Evolutionary conservation across 2,888 invertebrate genomes (phyloP).

Genomic region (Sminthurinus aureus): DNA sequence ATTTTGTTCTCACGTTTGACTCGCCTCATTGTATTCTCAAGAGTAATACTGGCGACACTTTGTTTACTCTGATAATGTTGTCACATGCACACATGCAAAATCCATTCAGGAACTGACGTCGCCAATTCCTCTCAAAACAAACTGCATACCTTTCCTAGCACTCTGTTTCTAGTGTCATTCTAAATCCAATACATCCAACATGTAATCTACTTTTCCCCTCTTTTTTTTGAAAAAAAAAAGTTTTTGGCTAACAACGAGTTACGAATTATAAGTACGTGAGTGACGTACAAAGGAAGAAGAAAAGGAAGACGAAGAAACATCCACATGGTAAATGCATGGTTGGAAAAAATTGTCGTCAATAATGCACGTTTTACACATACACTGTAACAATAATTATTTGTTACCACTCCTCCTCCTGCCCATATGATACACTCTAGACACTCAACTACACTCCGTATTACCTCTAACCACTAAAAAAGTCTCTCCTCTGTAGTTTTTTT

Average conservation of each 20-base stretch:
- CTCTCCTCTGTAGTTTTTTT: neutral
- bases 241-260: neutral
- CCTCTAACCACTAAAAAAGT: neutral
- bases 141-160: neutral
- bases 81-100: conserved; percentile 1
- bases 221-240: too few species aligned
- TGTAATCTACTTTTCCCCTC: too few species aligned
- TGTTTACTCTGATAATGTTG: neutral
- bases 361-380: neutral
- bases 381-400: neutral
- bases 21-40: too few species aligned
- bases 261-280: neutral
- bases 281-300: neutral
- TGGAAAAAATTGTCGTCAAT: neutral
- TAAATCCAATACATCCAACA: too few species aligned
- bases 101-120: neutral
- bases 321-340: neutral
- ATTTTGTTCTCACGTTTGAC: too few species aligned
- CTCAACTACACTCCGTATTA: neutral
- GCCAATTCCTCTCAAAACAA: neutral
- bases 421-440: neutral
- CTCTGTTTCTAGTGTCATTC: neutral
- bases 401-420: neutral
- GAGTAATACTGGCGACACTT: neutral
- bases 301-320: neutral